Conservation (phyloP, 2,797 vertebrate genomes). For the Monodelphis domestica region DNA sequence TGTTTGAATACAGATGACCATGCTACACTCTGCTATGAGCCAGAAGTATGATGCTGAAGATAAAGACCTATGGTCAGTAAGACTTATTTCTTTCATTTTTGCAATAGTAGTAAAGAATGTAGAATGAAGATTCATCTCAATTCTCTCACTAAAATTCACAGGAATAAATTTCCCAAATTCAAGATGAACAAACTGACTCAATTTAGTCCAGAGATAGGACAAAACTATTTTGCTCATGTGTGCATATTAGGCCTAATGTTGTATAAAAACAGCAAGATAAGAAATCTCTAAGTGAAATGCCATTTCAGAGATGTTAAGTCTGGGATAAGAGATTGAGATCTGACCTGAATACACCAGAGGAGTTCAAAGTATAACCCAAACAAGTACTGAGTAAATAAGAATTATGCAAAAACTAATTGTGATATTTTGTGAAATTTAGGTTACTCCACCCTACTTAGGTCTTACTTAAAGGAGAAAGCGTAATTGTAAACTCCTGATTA, state of each 20-base stretch:
- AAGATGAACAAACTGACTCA: background rate
- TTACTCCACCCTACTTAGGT: too few species aligned
- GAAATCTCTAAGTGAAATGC: background rate
- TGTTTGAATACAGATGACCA: background rate
- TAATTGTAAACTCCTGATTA: too few species aligned
- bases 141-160: background rate
- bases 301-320: too few species aligned
- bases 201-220: background rate
- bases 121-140: background rate
- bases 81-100: background rate
- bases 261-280: background rate
- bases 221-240: background rate
- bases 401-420: too few species aligned
- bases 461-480: too few species aligned
- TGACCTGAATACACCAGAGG: too few species aligned
- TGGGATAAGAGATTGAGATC: too few species aligned
- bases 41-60: background rate
- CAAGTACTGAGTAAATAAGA: too few species aligned
- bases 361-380: too few species aligned
- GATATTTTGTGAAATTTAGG: too few species aligned
- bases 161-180: background rate
- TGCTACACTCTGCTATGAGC: background rate
- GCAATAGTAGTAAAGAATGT: constrained; percentile 9
- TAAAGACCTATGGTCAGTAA: background rate
- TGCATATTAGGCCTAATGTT: background rate